Conservation (phyloP, 2,113 vertebrate species). For the Daubentonia madagascariensis region DNA sequence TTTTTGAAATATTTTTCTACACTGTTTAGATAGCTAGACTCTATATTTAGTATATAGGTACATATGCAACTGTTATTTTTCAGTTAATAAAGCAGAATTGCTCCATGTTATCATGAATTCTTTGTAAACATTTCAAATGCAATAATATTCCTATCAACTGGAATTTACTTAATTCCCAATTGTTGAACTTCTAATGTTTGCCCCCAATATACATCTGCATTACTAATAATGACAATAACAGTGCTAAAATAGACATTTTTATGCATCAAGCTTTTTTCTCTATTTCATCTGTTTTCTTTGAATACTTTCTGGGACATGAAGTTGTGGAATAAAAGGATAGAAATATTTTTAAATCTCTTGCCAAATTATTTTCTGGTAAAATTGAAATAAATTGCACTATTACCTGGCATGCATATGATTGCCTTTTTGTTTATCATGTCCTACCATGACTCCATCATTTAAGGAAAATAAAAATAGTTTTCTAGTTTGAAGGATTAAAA, state of each 20-base stretch:
- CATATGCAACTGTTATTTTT: neutral
- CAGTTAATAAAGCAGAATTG: slow-evolving; percentile 3
- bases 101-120: neutral
- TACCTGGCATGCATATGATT: neutral
- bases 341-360: neutral
- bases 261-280: neutral
- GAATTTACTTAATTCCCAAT: neutral
- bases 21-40: neutral
- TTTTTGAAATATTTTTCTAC: neutral
- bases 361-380: neutral
- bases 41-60: neutral
- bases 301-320: neutral
- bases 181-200: neutral
- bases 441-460: neutral
- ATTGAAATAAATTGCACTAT: neutral
- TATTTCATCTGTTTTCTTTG: neutral
- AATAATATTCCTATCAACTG: neutral
- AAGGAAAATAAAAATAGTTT: neutral
- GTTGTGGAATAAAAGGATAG: neutral
- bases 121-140: neutral
- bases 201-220: neutral
- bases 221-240: neutral
- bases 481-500: neutral
- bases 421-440: neutral
- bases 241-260: neutral